A percentile compares a stretch with the other conserved stretches of the same genome.
Conservation (phyloP, 2,888 invertebrate genomes). For the Yponomeuta malinellus region DNA sequence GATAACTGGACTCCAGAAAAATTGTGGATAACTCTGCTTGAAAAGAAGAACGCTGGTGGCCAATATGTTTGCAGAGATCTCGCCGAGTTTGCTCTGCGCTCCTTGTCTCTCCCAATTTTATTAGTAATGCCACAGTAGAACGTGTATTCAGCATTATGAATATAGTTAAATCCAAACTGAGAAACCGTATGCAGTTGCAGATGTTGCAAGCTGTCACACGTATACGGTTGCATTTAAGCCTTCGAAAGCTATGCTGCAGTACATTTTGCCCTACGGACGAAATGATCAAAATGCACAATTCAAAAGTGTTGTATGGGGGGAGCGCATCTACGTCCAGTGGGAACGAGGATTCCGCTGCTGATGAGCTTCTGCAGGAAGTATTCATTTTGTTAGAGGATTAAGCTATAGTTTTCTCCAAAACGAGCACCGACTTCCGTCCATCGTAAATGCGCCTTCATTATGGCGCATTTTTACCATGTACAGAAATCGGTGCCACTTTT, state of each 20-base stretch:
- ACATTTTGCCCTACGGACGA: slow-evolving; percentile 15
- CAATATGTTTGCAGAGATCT: slow-evolving; percentile 4
- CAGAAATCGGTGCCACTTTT: too few relatives aligned
- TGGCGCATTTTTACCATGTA: background rate
- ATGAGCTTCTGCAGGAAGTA: too few relatives aligned
- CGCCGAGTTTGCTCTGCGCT: slow-evolving; percentile 5
- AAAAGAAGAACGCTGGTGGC: slow-evolving; percentile 11
- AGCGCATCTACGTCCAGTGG: too few relatives aligned
- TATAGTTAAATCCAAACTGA: slow-evolving; percentile 10
- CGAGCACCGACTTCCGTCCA: too few relatives aligned
- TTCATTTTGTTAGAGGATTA: too few relatives aligned
- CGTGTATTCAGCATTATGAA: slow-evolving; percentile 14
- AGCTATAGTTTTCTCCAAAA: too few relatives aligned
- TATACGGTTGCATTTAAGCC: slow-evolving; percentile 11
- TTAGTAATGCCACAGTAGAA: slow-evolving; percentile 9
- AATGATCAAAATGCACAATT: slow-evolving; percentile 16
- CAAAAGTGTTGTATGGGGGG: background rate
- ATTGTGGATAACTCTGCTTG: slow-evolving; percentile 13
- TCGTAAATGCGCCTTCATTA: background rate
- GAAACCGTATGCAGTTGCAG: slow-evolving; percentile 14
- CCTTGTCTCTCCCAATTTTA: slow-evolving; percentile 5
- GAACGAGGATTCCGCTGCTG: too few relatives aligned
- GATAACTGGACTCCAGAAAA: slow-evolving; percentile 11
- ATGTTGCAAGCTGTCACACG: slow-evolving; percentile 14
- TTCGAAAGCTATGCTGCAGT: slow-evolving; percentile 13